Conservation (phyloP, 2,888 invertebrate genomes). For the Cremastinae sp. region DNA sequence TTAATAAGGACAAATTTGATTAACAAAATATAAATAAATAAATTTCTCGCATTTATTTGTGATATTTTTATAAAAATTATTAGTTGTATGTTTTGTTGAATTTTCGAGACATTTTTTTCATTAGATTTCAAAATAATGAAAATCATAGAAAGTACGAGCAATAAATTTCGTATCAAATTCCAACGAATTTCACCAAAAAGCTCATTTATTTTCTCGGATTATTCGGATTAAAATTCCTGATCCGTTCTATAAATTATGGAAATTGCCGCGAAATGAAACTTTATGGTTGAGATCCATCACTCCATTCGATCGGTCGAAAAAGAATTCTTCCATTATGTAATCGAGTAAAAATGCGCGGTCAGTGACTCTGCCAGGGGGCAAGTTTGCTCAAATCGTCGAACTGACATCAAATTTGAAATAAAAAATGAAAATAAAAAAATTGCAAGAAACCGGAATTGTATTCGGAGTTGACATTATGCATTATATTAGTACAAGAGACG, state of each 20-base stretch:
- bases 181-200: no score
- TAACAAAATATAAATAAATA: not conserved
- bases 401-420: no score
- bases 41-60: no score
- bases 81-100: no score
- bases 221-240: conserved; percentile 15
- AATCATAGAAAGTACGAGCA: no score
- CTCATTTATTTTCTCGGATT: conserved; percentile 2
- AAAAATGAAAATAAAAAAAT: conserved; percentile 17
- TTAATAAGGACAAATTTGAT: not conserved
- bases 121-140: not conserved
- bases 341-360: no score
- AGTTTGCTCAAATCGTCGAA: no score
- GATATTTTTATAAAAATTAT: no score
- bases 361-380: no score
- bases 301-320: conserved; percentile 12
- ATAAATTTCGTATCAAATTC: not conserved
- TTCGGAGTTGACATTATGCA: conserved; percentile 36
- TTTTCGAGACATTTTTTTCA: no score
- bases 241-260: conserved; percentile 23
- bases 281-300: conserved; percentile 4
- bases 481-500: conserved; percentile 20
- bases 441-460: conserved; percentile 10
- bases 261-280: conserved; percentile 3
- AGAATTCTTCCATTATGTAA: not conserved